These are phyloP conservation scores for Papilio dardanus DNA, from an alignment of 1,140 invertebrate species.

Conservation along the genomic window DNA sequence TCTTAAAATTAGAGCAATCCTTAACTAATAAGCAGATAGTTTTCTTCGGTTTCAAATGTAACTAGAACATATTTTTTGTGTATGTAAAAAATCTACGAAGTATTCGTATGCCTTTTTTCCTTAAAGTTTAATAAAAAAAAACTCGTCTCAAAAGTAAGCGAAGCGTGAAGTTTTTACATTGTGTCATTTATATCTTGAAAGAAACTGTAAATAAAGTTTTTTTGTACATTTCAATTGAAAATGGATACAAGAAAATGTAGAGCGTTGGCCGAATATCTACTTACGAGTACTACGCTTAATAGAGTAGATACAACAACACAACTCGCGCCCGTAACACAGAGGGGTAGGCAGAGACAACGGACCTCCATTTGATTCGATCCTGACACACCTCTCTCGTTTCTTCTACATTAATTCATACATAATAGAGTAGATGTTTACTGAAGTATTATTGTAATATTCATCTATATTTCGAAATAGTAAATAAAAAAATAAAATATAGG, in stretches of 20 bases:
- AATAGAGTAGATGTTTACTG: too few relatives aligned
- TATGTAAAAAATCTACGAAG: neutral
- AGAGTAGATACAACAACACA: too few relatives aligned
- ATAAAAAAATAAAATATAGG: too few relatives aligned
- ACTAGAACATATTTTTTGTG: neutral
- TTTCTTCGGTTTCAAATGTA: neutral
- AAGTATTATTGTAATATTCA: too few relatives aligned
- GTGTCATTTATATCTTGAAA: neutral
- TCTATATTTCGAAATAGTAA: too few relatives aligned
- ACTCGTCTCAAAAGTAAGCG: neutral
- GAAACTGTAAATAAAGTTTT: slow-evolving; percentile 2
- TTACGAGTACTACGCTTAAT: too few relatives aligned
- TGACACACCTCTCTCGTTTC: too few relatives aligned
- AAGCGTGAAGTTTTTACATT: slow-evolving; percentile 7
- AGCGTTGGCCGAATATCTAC: neutral
- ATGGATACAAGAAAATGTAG: neutral
- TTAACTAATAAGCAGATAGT: neutral
- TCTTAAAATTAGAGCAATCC: too few relatives aligned
- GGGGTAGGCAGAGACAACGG: too few relatives aligned
- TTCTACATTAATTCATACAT: too few relatives aligned
- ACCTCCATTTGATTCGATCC: too few relatives aligned
- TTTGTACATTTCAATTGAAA: neutral
- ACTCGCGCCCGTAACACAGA: too few relatives aligned
- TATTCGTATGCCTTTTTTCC: neutral
- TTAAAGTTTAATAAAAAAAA: neutral